Base-by-base conservation (phyloP, 2,888 invertebrate genomes). In the Pyrochroa serraticornis region DNA sequence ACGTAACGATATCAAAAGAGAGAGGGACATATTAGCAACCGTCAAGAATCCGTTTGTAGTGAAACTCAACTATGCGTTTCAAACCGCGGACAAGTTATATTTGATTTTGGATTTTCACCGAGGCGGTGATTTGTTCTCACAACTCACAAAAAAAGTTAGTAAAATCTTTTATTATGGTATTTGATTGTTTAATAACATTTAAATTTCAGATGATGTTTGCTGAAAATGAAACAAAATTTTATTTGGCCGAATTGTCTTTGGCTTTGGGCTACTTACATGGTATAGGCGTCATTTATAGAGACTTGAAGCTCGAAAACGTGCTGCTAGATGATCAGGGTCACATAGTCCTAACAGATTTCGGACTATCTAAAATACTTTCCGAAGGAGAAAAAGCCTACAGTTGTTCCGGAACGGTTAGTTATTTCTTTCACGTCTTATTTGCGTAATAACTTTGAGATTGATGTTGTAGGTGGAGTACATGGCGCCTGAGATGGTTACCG, bases 221-320 rank as follows among this genome's bases (percentile, higher is more conserved):
- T 7, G 99, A 99, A 81, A 98, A 99, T 78, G 99, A 99, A 82
- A 99, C 99, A 0, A 99, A 98, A 82, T 99, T 99, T 83, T 99
- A 99, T 81, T 83, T 99, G 78, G 98, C 99, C 0, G 99, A 99
- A 81, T 82, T 99, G 79, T 97, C 97, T 7, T 84, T 99, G 75
- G 98, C 99, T 7, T 83, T 99, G 73, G 93, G 97, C 81, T 99
- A 99, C 83, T 88, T 99, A 71, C 99, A 99, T 82, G 87, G 88
- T 62, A 83, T 99, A 74, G 99, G 99, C 68, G 99, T 99, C 66
- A 97, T 99, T 79, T 99, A 99, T 83, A 85, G 99, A 76, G 99
- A 99, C 82, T 85, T 99, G 58, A 99, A 99, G 80, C 98, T 98
- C 51, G 99, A 99, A 89, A 99, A 90, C 88, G 97, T 97, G 85